Base-by-base conservation (phyloP, 2,797 vertebrate genomes). In the Fratercula arctica region DNA sequence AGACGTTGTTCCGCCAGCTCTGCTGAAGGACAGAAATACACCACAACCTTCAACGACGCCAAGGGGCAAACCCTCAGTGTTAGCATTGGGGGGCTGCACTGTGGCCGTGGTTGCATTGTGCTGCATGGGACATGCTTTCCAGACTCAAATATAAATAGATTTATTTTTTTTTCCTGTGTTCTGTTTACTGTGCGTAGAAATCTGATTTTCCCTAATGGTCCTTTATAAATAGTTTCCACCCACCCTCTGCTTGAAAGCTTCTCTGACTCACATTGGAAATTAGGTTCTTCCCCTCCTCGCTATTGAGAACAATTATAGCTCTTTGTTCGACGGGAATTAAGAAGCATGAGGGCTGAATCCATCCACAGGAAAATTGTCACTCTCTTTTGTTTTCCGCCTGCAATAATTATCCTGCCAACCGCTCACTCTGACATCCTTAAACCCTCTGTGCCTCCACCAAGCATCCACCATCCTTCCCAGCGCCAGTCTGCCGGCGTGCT, bases 291-390 rank as follows among this genome's bases (percentile, higher is more conserved):
- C 95, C 95, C 93, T 97, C 94, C 95, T 96, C 78, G 75, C 92
- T 95, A 95, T 92, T 95, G 95, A 97, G 96, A 96, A 96, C 97
- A 97, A 97, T 97, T 97, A 96, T 83, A 91, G 94, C 96, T 94
- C 95, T 96, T 97, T 97, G 96, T 97, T 97, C 95, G 26, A 54
- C 39, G 50, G 95, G 97, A 97, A 97, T 97, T 97, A 95, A 97
- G 95, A 95, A 96, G 95, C 96, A 85, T 23, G 78, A 96, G 95
- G 97, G 95, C 93, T 96, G 94, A 95, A 97, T 97, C 97, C 93
- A 95, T 93, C 96, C 95, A 85, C 95, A 93, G 96, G 91, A 93
- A 94, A 97, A 95, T 95, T 97, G 96, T 96, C 95, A 94, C 93
- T 96, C 84, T 88, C 92, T 85, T 96, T 97, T 97, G 97, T 97